Base-by-base conservation (phyloP, 2,113 vertebrate genomes). In the Phoxinus phoxinus region DNA sequence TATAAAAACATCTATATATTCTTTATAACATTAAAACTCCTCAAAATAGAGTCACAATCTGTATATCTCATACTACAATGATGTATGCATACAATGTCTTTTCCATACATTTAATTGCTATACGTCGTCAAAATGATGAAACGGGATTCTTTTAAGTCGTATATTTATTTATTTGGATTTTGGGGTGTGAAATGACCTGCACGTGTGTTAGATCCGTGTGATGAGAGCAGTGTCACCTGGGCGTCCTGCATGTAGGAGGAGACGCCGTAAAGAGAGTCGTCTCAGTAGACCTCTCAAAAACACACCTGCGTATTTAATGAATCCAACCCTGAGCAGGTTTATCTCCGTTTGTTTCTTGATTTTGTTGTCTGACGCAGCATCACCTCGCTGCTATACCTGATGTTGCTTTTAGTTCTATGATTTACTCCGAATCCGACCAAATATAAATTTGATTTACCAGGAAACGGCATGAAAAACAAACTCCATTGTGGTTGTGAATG, bases 401-500 rank as follows among this genome's bases (percentile, higher is more conserved):
- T 78, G 63, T 82, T 82, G 86, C 86, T 88, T 87, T 86, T 77
- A 65, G 65, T 46, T 65, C 61, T 73, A 27, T 44, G 59, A 79
- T 80, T 77, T 58, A 69, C 63, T 83, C 56, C 15, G 41, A 59
- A 61, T 86, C 71, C 83, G 74, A 65, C 77, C 79, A 81, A 67
- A 77, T 32, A n/a, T 59, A 12, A 48, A 56, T 75, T 69, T 21
- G 5, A 78, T 79, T 86, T 84, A 56, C 32, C 83, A 83, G 78
- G 61, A 85, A 85, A 81, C 76, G 46, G 85, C 82, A 86, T 89
- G 85, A 61, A 77, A 80, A 71, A 59, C 12, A 81, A 44, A 30
- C 12, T 53, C 48, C 25, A 2, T 74, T 84, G 73, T 86, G 46
- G n/a, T 30, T 76, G 51, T 79, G 80, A 80, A 32, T 73, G 67